phyloP scores from a whole-genome alignment of 2,888 invertebrate species.

The Cephus spinipes region DNA sequence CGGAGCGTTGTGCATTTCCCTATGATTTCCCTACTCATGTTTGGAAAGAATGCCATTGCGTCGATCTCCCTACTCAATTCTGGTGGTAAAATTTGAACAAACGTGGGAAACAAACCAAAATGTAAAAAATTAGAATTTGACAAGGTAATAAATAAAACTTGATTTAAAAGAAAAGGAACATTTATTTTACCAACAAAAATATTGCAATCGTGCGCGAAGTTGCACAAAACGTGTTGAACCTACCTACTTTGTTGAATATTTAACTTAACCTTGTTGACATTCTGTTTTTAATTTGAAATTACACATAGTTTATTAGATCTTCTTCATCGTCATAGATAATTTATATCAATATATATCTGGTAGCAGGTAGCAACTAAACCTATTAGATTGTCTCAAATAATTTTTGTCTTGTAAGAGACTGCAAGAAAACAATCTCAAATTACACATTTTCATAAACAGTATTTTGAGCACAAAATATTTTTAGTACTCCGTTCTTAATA shows the following conservation, averaged over 20 bases:
- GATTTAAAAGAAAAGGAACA: background rate
- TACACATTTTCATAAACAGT: too few species aligned
- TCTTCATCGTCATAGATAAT: background rate
- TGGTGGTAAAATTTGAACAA: too few species aligned
- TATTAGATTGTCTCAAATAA: background rate
- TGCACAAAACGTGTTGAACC: too few species aligned
- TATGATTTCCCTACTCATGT: too few species aligned
- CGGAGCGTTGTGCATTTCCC: too few species aligned
- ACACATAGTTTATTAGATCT: background rate
- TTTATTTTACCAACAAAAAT: background rate
- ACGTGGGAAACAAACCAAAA: too few species aligned
- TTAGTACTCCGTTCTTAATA: background rate
- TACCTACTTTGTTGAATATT: background rate
- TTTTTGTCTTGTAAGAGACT: too few species aligned
- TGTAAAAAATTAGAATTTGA: background rate
- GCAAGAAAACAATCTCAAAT: too few species aligned
- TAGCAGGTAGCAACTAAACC: background rate
- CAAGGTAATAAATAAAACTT: background rate
- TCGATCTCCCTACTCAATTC: too few species aligned
- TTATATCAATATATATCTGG: background rate
- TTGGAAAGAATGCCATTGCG: too few species aligned
- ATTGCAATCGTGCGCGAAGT: background rate
- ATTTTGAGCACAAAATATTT: background rate
- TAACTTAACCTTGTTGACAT: background rate
- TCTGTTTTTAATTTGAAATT: background rate